Evolutionary conservation across 2,888 invertebrate species (phyloP), one percentile per base, ranked within the genome.

Genomic region (Pecten maximus): DNA sequence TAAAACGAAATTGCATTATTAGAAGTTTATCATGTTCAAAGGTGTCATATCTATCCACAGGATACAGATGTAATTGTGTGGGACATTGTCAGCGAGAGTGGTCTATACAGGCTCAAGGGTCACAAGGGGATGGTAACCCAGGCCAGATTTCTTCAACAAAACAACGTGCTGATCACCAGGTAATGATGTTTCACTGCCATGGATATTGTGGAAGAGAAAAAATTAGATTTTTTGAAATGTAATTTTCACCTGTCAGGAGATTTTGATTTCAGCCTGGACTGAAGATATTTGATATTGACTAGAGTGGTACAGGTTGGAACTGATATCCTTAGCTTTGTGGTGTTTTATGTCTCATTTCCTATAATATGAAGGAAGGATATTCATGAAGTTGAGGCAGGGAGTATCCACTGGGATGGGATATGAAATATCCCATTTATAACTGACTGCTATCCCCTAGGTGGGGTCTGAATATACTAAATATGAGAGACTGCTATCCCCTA

Each of bases 61-160:
- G 99, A 99, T 96, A 99, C 99, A 10, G 98, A 99, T 96, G 98
- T 99, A 8, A 98, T 99, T 88, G 97, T 99, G 0, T 99, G 99
- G 98, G 99, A 99, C 97, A 98, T 99, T 8, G 98, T 99, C 10
- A 98, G 98, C 89, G 99, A 99, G 97, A 98, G 98, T 90, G 99
- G 99, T 92, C 97, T 99, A 87, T 98, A 98, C 95, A 97, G 99
- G 91, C 97, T 99, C 92, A 98, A 98, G 95, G 99, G 99, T 0
- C 99, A 99, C 97, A 99, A 98, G 97, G 98, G 98, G 39, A 97
- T 98, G 0, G 97, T 99, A 35, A 99, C 99, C 0, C 98, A 98
- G 97, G 98, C 94, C 0, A 92, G 95, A 23, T 97, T 97, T 93
- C 94, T 97, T 23, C 94, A 94, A 40, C 94, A 95, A n/a, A 95